phyloP scores from a whole-genome alignment of 2,797 vertebrate genomes.

The Momotus momota region DNA sequence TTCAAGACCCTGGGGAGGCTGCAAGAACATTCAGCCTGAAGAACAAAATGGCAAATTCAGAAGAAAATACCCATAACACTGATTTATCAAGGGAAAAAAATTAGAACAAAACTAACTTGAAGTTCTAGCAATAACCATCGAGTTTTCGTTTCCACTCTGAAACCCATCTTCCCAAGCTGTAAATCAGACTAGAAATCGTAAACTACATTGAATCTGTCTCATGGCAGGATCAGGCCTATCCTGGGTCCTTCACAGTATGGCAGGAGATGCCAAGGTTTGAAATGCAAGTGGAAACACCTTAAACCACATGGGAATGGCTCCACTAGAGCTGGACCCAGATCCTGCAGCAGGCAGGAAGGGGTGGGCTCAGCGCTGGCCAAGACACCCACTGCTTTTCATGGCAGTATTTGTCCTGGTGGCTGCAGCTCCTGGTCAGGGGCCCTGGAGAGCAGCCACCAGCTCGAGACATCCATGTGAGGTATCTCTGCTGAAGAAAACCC shows the following conservation, averaged over 20 bases:
- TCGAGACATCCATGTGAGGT: background rate
- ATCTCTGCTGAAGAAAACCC: background rate
- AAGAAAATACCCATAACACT: background rate
- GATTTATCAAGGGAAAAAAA: background rate
- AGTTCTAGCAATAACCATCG: background rate
- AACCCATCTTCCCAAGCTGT: background rate
- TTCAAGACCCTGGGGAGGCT: background rate
- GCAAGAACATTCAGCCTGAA: background rate
- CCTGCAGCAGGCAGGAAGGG: too few species aligned
- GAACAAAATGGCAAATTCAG: background rate
- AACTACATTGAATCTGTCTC: background rate
- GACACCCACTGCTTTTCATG: background rate
- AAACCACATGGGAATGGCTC: rapidly evolving
- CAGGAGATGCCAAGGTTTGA: background rate
- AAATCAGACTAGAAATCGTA: background rate
- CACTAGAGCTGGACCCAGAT: background rate
- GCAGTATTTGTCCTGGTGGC: background rate
- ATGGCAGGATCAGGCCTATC: background rate
- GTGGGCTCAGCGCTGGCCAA: background rate
- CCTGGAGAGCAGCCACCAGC: too few species aligned
- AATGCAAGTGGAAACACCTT: rapidly evolving
- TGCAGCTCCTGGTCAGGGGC: background rate
- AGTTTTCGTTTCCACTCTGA: background rate
- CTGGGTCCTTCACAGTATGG: too few species aligned
- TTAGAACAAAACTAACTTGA: background rate